Evolutionary conservation across 2,888 invertebrate species (phyloP).

Genomic region (Euplexia lucipara): DNA sequence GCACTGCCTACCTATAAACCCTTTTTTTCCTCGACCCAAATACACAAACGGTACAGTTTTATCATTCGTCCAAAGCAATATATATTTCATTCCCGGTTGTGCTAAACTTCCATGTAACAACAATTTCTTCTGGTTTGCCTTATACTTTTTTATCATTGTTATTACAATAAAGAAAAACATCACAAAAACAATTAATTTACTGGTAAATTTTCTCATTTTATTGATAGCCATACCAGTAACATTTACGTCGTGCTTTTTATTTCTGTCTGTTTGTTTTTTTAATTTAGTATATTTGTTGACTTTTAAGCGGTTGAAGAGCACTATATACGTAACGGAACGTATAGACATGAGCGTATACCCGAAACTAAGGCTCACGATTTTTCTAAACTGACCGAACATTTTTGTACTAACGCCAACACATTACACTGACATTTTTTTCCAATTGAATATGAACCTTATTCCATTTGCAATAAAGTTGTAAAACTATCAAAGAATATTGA

Average conservation of each 20-base stretch:
- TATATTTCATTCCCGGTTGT: constrained; percentile 67
- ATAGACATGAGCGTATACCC: constrained; percentile 10
- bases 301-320: neutral
- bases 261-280: neutral
- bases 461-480: too few relatives aligned
- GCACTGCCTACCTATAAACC: constrained; percentile 75
- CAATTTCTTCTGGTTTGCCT: neutral
- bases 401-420: too few relatives aligned
- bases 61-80: constrained; percentile 74
- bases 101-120: neutral
- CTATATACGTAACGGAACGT: constrained; percentile 1
- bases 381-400: constrained; percentile 6
- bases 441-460: too few relatives aligned
- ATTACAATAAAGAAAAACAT: constrained; percentile 26
- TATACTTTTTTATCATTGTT: constrained; percentile 26
- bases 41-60: constrained; percentile 70
- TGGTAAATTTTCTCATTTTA: constrained; percentile 43
- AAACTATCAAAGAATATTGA: too few relatives aligned
- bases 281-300: neutral
- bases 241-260: neutral
- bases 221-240: constrained; percentile 2
- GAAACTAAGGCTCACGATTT: constrained; percentile 21
- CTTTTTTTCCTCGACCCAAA: constrained; percentile 67
- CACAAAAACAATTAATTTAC: constrained; percentile 29
- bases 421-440: too few relatives aligned